These are phyloP conservation scores for Barypeithes pellucidus DNA, from an alignment of 2,888 invertebrate species.

Conservation along the genomic window DNA sequence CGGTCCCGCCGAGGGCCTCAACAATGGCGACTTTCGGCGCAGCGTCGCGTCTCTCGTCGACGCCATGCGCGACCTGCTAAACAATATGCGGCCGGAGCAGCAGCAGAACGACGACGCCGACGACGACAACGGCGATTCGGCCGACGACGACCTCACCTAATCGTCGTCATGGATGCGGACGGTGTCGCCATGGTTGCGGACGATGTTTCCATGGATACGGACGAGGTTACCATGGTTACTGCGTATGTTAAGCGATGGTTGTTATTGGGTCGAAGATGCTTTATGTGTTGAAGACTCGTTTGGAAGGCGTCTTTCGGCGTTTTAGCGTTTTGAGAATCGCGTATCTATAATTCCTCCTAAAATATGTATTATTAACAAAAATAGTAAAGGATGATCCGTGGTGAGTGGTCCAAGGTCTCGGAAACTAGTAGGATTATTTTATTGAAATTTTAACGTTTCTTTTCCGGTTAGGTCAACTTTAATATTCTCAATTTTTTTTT, in stretches of 20 bases:
- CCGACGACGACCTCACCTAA: constrained; percentile 48
- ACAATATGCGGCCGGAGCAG: constrained; percentile 76
- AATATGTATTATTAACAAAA: too few relatives aligned
- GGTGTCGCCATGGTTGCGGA: neutral
- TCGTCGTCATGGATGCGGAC: neutral
- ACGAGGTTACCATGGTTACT: neutral
- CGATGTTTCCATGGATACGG: constrained; percentile 3
- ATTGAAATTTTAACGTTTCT: too few relatives aligned
- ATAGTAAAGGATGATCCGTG: too few relatives aligned
- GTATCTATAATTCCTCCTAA: too few relatives aligned
- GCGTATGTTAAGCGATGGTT: neutral
- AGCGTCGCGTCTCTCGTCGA: constrained; percentile 80
- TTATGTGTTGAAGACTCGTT: constrained; percentile 11
- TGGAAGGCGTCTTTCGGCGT: neutral
- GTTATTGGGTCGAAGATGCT: neutral
- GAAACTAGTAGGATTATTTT: too few relatives aligned
- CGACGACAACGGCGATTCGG: constrained; percentile 46
- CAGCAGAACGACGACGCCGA: constrained; percentile 50
- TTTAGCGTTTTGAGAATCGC: neutral
- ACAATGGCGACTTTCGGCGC: constrained; percentile 73
- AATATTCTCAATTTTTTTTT: too few relatives aligned
- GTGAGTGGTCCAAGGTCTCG: too few relatives aligned
- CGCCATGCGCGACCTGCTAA: constrained; percentile 82
- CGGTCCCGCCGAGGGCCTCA: constrained; percentile 18
- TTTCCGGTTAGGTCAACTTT: too few relatives aligned